These are phyloP conservation scores for Pterois miles DNA, from an alignment of 2,797 vertebrate genomes.

Conservation along the genomic window DNA sequence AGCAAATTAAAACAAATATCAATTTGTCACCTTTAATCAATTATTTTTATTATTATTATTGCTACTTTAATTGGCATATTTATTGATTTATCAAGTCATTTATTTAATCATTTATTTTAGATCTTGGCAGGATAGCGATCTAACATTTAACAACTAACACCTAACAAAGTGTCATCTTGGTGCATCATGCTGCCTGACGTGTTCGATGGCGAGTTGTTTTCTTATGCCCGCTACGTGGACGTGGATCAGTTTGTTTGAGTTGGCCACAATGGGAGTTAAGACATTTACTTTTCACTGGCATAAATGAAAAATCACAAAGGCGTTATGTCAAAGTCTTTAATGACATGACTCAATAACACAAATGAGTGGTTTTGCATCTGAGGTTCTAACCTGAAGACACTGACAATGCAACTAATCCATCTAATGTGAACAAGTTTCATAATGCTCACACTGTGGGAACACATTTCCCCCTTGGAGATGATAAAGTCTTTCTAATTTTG, in stretches of 20 bases:
- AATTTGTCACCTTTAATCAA: too few relatives aligned
- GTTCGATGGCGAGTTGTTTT: too few relatives aligned
- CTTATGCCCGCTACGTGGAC: background rate
- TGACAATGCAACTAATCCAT: background rate
- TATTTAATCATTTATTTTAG: too few relatives aligned
- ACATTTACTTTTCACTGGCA: background rate
- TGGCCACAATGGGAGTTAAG: background rate
- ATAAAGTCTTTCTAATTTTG: background rate
- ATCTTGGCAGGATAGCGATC: background rate
- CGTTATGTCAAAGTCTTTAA: slow-evolving; percentile 21
- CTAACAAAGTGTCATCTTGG: background rate
- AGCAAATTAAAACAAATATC: too few relatives aligned
- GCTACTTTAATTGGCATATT: too few relatives aligned
- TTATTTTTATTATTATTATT: too few relatives aligned
- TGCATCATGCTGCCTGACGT: background rate
- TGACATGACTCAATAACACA: slow-evolving; percentile 2
- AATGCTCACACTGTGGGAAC: background rate
- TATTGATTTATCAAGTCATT: too few relatives aligned
- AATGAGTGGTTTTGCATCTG: background rate
- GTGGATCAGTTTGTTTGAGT: background rate
- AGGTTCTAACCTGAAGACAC: background rate
- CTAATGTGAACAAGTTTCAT: background rate
- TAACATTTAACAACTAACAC: too few relatives aligned
- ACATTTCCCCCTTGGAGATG: background rate
- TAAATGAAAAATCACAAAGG: background rate